Evolutionary conservation across 2,797 vertebrate genomes (phyloP).

Genomic region (Malurus leucopterus): DNA sequence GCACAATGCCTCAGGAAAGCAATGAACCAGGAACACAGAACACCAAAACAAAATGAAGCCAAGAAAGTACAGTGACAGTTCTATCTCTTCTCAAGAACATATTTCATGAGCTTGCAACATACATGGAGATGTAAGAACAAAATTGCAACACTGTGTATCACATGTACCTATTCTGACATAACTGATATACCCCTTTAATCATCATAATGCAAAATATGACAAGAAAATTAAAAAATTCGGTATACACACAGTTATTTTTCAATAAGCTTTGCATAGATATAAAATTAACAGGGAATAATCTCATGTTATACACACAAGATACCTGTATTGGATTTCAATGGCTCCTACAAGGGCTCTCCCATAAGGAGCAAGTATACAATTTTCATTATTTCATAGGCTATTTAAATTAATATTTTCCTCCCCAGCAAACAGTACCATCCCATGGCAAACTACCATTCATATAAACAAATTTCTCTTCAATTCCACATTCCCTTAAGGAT

Average conservation of each 20-base stretch:
- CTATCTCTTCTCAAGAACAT: not conserved
- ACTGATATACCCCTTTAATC: not conserved
- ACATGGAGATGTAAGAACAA: not conserved
- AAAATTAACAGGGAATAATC: not conserved
- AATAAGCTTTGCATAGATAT: not conserved
- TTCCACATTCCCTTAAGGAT: not conserved
- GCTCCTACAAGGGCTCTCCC: not conserved
- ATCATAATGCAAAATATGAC: not conserved
- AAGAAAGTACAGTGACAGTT: not conserved
- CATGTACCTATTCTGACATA: not conserved
- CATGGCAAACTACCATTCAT: not conserved
- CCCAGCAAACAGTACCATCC: not conserved
- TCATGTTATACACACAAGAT: not conserved
- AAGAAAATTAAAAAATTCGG: not conserved
- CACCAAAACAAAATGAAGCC: not conserved
- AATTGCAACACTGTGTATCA: not conserved
- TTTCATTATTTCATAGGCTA: not conserved
- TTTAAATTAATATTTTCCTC: not conserved
- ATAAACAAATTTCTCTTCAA: not conserved
- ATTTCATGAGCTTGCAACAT: not conserved
- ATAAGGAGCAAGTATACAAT: not conserved
- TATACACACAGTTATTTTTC: not conserved
- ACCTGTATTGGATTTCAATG: not conserved
- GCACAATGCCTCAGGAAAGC: not conserved
- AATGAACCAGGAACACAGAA: not conserved